A percentile compares a stretch with the other conserved stretches of the same genome.
These are phyloP conservation scores for Oegoconia quadripuncta DNA, from an alignment of 2,888 invertebrate genomes.

Conservation along the genomic window DNA sequence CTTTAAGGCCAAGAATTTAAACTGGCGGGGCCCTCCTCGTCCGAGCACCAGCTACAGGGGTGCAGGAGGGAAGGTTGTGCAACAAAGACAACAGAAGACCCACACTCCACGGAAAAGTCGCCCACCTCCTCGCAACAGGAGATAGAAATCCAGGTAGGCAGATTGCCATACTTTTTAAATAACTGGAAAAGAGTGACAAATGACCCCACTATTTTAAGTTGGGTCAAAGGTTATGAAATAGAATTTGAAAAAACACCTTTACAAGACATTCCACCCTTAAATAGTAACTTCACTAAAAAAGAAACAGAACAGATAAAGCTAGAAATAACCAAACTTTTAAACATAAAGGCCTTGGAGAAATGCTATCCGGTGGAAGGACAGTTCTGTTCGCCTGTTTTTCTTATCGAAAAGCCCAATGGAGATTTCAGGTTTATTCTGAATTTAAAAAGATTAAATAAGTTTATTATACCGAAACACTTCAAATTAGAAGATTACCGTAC, in stretches of 20 bases:
- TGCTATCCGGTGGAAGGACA: slow-evolving; percentile 6
- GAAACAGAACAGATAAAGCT: slow-evolving; percentile 2
- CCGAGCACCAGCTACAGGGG: background rate
- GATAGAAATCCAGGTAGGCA: slow-evolving; percentile 11
- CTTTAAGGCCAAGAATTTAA: slow-evolving; percentile 11
- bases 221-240: slow-evolving; percentile 14
- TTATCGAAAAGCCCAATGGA: slow-evolving; percentile 13
- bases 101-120: too few relatives aligned
- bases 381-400: slow-evolving; percentile 13
- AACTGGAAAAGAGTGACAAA: slow-evolving; percentile 11
- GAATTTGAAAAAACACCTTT: slow-evolving; percentile 9
- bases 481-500: slow-evolving; percentile 17
- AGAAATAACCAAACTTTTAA: slow-evolving; percentile 9
- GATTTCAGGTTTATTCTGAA: slow-evolving; percentile 16
- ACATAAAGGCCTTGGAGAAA: slow-evolving; percentile 6
- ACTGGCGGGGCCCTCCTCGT: slow-evolving; percentile 14
- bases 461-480: slow-evolving; percentile 12
- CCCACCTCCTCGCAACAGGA: slow-evolving; percentile 3
- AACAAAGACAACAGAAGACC: background rate
- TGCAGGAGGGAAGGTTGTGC: slow-evolving; percentile 2
- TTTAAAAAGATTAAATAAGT: too few relatives aligned
- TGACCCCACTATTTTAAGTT: slow-evolving; percentile 9
- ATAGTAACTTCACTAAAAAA: slow-evolving; percentile 1
- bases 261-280: background rate
- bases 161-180: slow-evolving; percentile 9